phyloP scores from a whole-genome alignment of 1,140 invertebrate species.

The Drosophila triauraria region DNA sequence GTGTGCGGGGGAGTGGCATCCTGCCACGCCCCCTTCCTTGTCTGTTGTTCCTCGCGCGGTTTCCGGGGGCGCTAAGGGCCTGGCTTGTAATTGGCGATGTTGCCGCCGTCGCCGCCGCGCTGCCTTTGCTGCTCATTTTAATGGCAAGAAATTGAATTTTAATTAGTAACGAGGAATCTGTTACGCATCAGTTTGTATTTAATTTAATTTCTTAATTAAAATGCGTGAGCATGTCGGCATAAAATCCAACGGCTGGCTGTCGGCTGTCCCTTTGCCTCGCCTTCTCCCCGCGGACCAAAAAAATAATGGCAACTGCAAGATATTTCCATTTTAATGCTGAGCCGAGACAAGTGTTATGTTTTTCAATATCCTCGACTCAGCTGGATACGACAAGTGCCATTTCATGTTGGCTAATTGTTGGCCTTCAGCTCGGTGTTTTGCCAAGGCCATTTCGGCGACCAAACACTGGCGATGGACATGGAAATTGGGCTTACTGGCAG shows the following conservation, averaged over 20 bases:
- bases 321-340: conserved; percentile 53
- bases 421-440: conserved; percentile 11
- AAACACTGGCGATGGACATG: neutral
- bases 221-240: conserved; percentile 77
- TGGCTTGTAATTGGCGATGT: conserved; percentile 76
- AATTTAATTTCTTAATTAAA: conserved; percentile 84
- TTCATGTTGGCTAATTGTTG: conserved; percentile 25
- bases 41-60: conserved; percentile 35
- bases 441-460: neutral
- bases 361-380: conserved; percentile 33
- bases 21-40: conserved; percentile 7
- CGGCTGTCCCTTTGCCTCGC: conserved; percentile 3
- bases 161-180: conserved; percentile 84
- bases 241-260: conserved; percentile 64
- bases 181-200: conserved; percentile 84
- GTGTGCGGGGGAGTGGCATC: conserved; percentile 11
- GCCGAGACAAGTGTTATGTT: conserved; percentile 48
- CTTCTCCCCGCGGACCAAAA: neutral
- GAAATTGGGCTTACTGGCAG: conserved; percentile 1
- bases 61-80: conserved; percentile 56
- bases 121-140: conserved; percentile 71
- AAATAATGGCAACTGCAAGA: conserved; percentile 20
- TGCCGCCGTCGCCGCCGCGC: conserved; percentile 21
- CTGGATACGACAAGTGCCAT: conserved; percentile 5
- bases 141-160: conserved; percentile 84